A percentile compares a stretch with the other conserved stretches of the same genome.
Conservation (phyloP, 2,888 invertebrate species). For the Seira musarum region DNA sequence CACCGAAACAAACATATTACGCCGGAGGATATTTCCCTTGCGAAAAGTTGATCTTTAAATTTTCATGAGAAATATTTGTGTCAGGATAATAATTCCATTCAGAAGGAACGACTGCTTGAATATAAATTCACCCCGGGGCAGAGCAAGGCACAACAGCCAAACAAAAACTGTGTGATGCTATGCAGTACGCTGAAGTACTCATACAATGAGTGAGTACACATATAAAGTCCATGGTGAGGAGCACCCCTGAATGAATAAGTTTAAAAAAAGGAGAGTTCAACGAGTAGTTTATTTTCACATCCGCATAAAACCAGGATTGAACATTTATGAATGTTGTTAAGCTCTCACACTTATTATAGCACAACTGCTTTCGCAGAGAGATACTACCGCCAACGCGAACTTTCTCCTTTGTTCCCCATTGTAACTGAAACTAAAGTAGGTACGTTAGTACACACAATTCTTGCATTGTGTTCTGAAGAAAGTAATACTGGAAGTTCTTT, state of each 20-base stretch:
- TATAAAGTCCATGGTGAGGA: too few relatives aligned
- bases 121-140: slow-evolving; percentile 53
- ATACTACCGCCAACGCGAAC: too few relatives aligned
- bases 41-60: slow-evolving; percentile 56
- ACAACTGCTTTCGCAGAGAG: too few relatives aligned
- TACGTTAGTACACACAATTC: slow-evolving; percentile 10
- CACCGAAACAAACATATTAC: slow-evolving; percentile 18
- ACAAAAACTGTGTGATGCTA: too few relatives aligned
- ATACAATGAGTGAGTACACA: too few relatives aligned
- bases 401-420: too few relatives aligned
- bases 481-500: not conserved
- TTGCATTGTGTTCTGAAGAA: slow-evolving; percentile 6
- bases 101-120: slow-evolving; percentile 45
- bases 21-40: slow-evolving; percentile 55
- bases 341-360: too few relatives aligned
- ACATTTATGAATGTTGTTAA: slow-evolving; percentile 31
- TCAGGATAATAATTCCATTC: slow-evolving; percentile 56
- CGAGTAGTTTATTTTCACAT: slow-evolving; percentile 22
- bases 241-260: too few relatives aligned
- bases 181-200: too few relatives aligned
- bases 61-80: slow-evolving; percentile 62
- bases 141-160: not conserved
- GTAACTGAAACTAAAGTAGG: too few relatives aligned
- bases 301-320: slow-evolving; percentile 36
- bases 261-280: too few relatives aligned